Percentiles rank a stretch among this genome's conserved stretches.
These are phyloP conservation scores for Montipora cactus DNA, from an alignment of 64 coral and sea anemone genomes.

Conservation along the genomic window DNA sequence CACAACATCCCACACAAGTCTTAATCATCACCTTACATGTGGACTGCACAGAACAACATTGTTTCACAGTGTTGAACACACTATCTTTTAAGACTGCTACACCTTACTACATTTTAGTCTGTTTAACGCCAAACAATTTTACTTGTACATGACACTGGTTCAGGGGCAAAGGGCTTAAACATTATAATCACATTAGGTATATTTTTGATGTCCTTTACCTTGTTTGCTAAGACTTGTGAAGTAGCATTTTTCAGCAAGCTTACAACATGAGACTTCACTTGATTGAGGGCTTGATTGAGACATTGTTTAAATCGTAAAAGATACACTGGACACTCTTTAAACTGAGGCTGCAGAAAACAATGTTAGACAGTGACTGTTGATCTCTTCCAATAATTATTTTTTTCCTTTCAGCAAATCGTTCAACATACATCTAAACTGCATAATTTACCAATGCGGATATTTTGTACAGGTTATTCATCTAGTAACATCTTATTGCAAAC, in stretches of 20 bases:
- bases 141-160: no score
- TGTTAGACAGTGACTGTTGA: background rate
- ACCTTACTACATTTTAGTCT: no score
- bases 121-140: no score
- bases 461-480: no score
- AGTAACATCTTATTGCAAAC: no score
- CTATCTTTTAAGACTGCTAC: no score
- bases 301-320: conserved; percentile 93
- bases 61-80: background rate
- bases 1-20: background rate
- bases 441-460: no score
- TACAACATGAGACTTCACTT: conserved; percentile 90
- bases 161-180: no score
- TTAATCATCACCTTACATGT: background rate
- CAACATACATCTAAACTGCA: no score
- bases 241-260: conserved; percentile 91
- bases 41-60: background rate
- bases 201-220: conserved; percentile 32
- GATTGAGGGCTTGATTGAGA: conserved; percentile 88
- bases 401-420: no score
- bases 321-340: conserved; percentile 86
- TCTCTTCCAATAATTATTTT: background rate
- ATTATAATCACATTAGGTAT: no score
- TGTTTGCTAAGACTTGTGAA: conserved; percentile 85
- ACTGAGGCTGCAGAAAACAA: conserved; percentile 79